These are phyloP conservation scores for Reticulitermes lucifugus DNA, from an alignment of 2,888 invertebrate species.

Conservation along the genomic window DNA sequence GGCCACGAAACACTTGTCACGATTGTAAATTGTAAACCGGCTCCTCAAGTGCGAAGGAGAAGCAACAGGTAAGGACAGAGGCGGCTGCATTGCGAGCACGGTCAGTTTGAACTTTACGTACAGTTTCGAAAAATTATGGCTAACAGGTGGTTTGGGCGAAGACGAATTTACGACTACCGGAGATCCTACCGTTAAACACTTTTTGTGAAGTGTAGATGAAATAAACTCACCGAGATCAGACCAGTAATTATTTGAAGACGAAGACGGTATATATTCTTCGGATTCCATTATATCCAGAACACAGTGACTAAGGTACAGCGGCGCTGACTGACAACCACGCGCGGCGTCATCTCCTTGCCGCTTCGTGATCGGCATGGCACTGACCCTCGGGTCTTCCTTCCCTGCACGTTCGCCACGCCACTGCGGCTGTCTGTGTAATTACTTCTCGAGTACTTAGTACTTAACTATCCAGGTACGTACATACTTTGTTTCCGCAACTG, in stretches of 20 bases:
- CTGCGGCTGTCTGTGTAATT: too few relatives aligned
- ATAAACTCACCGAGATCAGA: conserved; percentile 9
- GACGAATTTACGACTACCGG: too few relatives aligned
- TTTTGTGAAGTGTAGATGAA: neutral
- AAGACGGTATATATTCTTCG: neutral
- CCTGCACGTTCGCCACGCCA: neutral
- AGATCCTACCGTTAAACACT: too few relatives aligned
- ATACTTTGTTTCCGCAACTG: too few relatives aligned
- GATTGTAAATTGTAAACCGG: too few relatives aligned
- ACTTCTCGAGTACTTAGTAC: neutral
- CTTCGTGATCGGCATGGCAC: neutral
- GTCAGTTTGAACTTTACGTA: too few relatives aligned
- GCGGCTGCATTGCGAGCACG: too few relatives aligned
- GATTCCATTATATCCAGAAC: conserved; percentile 1
- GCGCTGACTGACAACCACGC: neutral
- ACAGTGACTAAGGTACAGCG: neutral
- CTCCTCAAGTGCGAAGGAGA: too few relatives aligned
- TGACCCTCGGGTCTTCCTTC: neutral
- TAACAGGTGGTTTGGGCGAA: too few relatives aligned
- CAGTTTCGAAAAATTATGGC: too few relatives aligned
- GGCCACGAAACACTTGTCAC: too few relatives aligned
- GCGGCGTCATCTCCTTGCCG: neutral
- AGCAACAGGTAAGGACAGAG: too few relatives aligned
- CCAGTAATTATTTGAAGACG: neutral
- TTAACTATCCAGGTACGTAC: neutral